Base-by-base conservation (phyloP, 2,888 invertebrate genomes). In the Athalia cordata region DNA sequence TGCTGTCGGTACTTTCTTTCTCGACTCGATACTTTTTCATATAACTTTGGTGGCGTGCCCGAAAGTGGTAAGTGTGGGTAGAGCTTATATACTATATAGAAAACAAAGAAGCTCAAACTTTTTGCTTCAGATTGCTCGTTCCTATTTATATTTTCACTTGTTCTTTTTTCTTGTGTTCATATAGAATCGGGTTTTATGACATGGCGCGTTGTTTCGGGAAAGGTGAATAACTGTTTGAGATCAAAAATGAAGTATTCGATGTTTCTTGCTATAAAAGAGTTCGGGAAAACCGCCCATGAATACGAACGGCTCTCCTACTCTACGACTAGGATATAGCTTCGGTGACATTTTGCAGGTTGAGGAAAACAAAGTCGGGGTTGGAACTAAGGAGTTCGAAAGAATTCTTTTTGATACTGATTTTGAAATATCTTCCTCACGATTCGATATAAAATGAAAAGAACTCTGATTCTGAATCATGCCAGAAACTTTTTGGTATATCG, bases 401-500 rank as follows among this genome's bases (percentile, higher is more conserved):
- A 11, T 29, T 43, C 55, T 11, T 57, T 72, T 72, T 72, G 57
- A 57, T 72, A 59, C 59, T 59, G 15, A 72, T 59, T 45, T 13
- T 72, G 59, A 72, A 72, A 59, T 72, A 72, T 72, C n/a, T 49
- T 15, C 47, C 57, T 45, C 45, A 7, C 43, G 45, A 45, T 45
- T 72, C 5, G 29, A 59, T 72, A 47, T 47, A 72, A 72, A 72
- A 72, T 59, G 13, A 57, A 47, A 59, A 15, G 59, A 72, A 72
- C 47, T 59, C 57, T 47, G n/a, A 72, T 72, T 81, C 81, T 81
- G 84, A 86, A 85, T 86, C 85, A 83, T 84, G 84, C 82, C 85
- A 83, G 82, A 70, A 83, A 86, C 83, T 84, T 85, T 83, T 82
- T 82, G 85, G 82, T 84, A 86, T 84, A 85, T 86, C 80, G 86